Conservation (phyloP, 2,113 vertebrate species). For the Rutilus rutilus region DNA sequence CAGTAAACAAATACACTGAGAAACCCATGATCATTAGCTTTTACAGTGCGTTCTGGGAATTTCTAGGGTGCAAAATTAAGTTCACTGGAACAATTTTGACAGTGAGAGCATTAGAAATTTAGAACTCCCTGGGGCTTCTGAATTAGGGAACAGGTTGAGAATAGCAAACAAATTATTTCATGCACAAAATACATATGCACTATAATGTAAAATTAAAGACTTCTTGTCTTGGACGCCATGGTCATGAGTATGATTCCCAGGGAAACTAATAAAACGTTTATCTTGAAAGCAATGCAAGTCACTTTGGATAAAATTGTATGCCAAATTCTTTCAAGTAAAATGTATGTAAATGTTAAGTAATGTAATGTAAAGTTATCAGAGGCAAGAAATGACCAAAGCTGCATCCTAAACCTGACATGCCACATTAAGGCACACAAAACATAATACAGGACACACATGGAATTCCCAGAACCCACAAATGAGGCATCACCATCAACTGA, state of each 20-base stretch:
- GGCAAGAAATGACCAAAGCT: background rate
- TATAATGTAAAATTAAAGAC: background rate
- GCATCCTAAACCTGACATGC: background rate
- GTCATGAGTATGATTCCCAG: background rate
- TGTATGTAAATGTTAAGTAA: background rate
- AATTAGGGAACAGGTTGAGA: background rate
- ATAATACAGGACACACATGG: constrained; percentile 27
- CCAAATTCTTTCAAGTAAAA: background rate
- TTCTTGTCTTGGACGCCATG: background rate
- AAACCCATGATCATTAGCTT: too few species aligned
- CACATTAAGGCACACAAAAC: constrained; percentile 2
- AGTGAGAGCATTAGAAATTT: background rate
- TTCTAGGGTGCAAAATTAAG: background rate
- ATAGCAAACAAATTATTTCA: background rate
- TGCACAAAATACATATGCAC: background rate
- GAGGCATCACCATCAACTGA: background rate
- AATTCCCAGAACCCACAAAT: constrained; percentile 37
- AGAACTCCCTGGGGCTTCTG: background rate
- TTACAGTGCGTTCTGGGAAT: too few species aligned
- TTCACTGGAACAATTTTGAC: background rate
- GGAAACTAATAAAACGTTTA: background rate
- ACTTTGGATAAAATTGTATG: background rate
- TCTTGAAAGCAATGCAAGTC: background rate
- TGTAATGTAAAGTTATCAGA: background rate
- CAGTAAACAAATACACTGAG: too few species aligned